Percentiles rank a stretch among this genome's conserved stretches.
Evolutionary conservation across 2,888 invertebrate species (phyloP).

Genomic region (Philereme transversata): DNA sequence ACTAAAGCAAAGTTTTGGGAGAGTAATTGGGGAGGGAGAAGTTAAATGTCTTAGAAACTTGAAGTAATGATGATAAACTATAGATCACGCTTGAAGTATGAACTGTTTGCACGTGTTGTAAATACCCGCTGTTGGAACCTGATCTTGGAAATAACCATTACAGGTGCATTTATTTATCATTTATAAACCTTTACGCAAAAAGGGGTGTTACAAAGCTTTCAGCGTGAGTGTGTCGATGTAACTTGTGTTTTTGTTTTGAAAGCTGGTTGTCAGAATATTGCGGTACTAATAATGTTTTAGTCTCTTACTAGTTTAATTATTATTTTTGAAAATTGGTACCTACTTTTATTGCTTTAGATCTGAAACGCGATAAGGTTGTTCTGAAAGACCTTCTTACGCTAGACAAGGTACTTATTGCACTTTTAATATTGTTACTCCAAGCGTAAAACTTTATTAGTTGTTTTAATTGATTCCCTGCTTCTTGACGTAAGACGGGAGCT

Average conservation of each 20-base stretch:
- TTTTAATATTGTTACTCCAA: slow-evolving; percentile 11
- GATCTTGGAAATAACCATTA: neutral
- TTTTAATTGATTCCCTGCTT: slow-evolving; percentile 71
- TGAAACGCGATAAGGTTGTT: too few species aligned
- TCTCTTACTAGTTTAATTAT: too few species aligned
- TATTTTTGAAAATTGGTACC: too few species aligned
- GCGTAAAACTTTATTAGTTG: slow-evolving; percentile 58
- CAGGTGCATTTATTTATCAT: too few species aligned
- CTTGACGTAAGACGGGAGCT: slow-evolving; percentile 59
- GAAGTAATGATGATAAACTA: slow-evolving; percentile 3
- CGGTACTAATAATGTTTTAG: too few species aligned
- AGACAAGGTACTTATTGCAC: neutral
- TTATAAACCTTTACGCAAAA: too few species aligned
- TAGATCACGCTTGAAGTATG: slow-evolving; percentile 8
- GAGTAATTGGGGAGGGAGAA: slow-evolving; percentile 48
- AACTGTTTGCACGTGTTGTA: neutral
- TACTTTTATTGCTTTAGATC: too few species aligned
- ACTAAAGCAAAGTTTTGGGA: slow-evolving; percentile 55
- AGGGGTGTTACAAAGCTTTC: too few species aligned
- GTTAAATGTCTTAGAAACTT: slow-evolving; percentile 61
- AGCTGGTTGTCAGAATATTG: too few species aligned
- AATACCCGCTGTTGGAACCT: neutral
- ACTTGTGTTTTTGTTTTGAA: too few species aligned
- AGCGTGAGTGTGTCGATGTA: too few species aligned
- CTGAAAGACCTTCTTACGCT: neutral